These are phyloP conservation scores for Parasteatoda lunata DNA, from an alignment of 2,888 invertebrate genomes.

Conservation along the genomic window DNA sequence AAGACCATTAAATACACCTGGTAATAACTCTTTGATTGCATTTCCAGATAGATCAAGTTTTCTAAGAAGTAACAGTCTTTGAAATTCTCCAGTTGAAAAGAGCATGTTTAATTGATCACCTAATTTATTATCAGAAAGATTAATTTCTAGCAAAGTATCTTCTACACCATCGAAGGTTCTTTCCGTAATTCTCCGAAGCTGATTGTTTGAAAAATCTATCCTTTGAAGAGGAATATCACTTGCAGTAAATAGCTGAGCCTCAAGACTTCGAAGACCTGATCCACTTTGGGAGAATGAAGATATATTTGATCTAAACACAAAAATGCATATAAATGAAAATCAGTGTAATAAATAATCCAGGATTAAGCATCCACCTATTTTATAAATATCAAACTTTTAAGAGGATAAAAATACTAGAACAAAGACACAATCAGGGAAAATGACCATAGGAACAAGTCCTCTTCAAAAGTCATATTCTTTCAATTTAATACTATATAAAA, in stretches of 20 bases:
- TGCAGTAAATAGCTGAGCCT: conserved; percentile 81
- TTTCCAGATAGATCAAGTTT: conserved; percentile 87
- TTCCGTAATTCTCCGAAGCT: conserved; percentile 85
- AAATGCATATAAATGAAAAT: too few relatives aligned
- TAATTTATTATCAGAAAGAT: conserved; percentile 86
- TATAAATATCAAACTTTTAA: not conserved
- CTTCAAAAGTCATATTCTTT: too few relatives aligned
- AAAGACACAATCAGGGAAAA: too few relatives aligned
- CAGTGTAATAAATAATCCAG: not conserved
- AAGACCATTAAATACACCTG: conserved; percentile 89
- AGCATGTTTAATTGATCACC: conserved; percentile 93
- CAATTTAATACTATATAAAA: too few relatives aligned
- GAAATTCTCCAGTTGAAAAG: conserved; percentile 89
- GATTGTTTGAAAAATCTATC: conserved; percentile 88
- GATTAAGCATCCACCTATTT: not conserved
- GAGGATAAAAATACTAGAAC: too few relatives aligned
- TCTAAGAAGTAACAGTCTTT: conserved; percentile 82
- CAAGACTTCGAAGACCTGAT: conserved; percentile 81
- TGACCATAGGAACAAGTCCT: too few relatives aligned
- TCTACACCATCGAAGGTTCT: conserved; percentile 82
- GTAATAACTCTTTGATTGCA: conserved; percentile 86
- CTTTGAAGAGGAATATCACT: conserved; percentile 83
- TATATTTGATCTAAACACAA: conserved; percentile 78
- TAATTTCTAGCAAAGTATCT: conserved; percentile 81
- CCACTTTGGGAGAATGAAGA: conserved; percentile 85